Base-by-base conservation (phyloP, 2,797 vertebrate species). In the Aphelocoma californica region DNA sequence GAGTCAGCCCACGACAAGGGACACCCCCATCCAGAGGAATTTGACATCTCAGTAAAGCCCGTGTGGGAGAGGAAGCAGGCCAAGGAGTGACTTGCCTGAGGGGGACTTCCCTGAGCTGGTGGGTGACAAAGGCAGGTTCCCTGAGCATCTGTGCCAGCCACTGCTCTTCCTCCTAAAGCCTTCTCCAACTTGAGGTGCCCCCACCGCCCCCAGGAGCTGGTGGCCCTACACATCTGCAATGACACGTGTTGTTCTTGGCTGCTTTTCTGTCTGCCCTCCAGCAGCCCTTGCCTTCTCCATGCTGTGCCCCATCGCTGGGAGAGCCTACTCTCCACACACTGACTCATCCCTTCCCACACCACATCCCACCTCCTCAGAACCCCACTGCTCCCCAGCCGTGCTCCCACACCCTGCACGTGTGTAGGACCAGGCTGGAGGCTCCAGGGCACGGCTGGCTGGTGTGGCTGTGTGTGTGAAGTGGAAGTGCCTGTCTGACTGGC, bases 391-490 rank as follows among this genome's bases (percentile, higher is more conserved):
- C 0, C 21, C 32, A 64, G 28, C 36, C 11, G 1, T 24, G 53
- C n/a, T 58, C 31, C 42, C 67, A 24, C 6, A 0, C 20, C 23
- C 42, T 25, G 8, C 14, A 8, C 3, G 1, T 1, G 0, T 6
- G 15, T 4, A 53, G 50, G 45, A 54, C 36, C 31, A 23, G 38
- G 31, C 8, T 77, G 61, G n/a, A 62, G 50, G 28, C 19, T 60
- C 32, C 45, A 50, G 74, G 44, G 2, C 53, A 81, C 4, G 0
- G 2, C 21, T 64, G 44, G 23, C 17, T 47, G 66, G 4, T 9
- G 2, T 21, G 48, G 17, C 29, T 61, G 19, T 45, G 69, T 10
- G 45, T 67, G 42, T 34, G 32, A 5, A 20, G 23, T 36, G 45
- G 53, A 64, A 54, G 3, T 8, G 3, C 9, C 56, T 48, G 13